Percentiles rank a stretch among this genome's conserved stretches.
Conservation (phyloP, 2,888 invertebrate genomes). For the Marronus borbonicus region DNA sequence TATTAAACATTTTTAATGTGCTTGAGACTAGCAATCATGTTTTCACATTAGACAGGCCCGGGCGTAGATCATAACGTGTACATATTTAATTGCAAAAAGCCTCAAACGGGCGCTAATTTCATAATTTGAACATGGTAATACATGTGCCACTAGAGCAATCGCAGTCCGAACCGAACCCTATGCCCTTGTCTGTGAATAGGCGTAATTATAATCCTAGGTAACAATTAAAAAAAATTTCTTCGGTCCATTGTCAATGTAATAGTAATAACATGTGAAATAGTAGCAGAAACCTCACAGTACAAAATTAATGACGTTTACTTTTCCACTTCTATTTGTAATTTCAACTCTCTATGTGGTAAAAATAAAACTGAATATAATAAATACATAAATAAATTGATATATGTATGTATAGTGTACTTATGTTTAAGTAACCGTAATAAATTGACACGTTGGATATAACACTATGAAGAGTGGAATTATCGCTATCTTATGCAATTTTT, state of each 20-base stretch:
- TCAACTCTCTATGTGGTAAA: slow-evolving; percentile 30
- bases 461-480: slow-evolving; percentile 23
- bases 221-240: slow-evolving; percentile 43
- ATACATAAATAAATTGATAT: slow-evolving; percentile 32
- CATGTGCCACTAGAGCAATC: no score
- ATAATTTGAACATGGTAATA: background rate
- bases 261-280: slow-evolving; percentile 43
- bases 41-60: no score
- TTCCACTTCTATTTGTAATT: slow-evolving; percentile 40
- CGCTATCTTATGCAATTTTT: background rate
- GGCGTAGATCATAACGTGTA: no score
- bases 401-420: slow-evolving; percentile 37
- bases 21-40: slow-evolving; percentile 14
- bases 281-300: slow-evolving; percentile 57
- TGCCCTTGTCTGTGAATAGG: no score
- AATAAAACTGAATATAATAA: slow-evolving; percentile 15
- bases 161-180: no score
- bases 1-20: slow-evolving; percentile 42
- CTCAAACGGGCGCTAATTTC: no score
- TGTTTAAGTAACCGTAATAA: slow-evolving; percentile 21
- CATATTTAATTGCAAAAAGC: no score
- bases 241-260: slow-evolving; percentile 45
- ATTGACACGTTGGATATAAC: slow-evolving; percentile 37
- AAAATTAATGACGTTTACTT: slow-evolving; percentile 55
- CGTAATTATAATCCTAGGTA: slow-evolving; percentile 34